These are phyloP conservation scores for Sebastes iracundus DNA, from an alignment of 2,797 vertebrate species.

Conservation along the genomic window DNA sequence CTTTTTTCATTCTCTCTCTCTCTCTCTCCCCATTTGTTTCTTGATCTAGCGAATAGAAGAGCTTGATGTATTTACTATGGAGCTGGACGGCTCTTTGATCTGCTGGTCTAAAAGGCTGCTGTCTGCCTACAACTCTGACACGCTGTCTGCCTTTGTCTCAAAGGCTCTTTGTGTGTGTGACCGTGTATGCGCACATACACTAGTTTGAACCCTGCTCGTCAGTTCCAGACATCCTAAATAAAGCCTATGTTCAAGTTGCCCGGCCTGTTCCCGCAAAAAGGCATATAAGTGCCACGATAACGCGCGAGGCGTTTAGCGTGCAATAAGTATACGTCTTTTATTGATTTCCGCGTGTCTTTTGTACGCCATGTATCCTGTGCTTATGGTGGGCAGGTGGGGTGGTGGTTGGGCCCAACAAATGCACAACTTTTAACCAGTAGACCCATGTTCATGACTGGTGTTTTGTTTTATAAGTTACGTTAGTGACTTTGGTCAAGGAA, in stretches of 20 bases:
- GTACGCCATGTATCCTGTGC: too few species aligned
- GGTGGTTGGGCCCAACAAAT: too few species aligned
- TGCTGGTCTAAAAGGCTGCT: constrained; percentile 23
- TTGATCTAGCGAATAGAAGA: not conserved
- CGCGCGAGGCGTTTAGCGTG: too few species aligned
- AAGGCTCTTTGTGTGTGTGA: not conserved
- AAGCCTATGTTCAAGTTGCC: not conserved
- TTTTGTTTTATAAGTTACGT: too few species aligned
- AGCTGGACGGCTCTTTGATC: constrained; percentile 36
- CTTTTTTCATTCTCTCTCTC: too few species aligned
- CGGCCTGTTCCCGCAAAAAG: too few species aligned
- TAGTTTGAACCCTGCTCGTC: not conserved
- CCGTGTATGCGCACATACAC: not conserved
- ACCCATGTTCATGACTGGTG: too few species aligned
- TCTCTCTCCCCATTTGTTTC: not conserved
- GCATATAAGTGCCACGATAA: not conserved
- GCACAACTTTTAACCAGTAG: too few species aligned
- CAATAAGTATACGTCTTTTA: too few species aligned
- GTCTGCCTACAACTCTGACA: constrained; percentile 20
- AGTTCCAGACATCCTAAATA: not conserved
- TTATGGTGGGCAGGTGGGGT: too few species aligned
- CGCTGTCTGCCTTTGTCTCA: constrained; percentile 24
- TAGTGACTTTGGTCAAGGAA: too few species aligned
- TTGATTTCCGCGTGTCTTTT: too few species aligned
- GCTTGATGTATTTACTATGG: constrained; percentile 21